Base-by-base conservation (phyloP, 2,888 invertebrate genomes). In the Barypeithes pellucidus region DNA sequence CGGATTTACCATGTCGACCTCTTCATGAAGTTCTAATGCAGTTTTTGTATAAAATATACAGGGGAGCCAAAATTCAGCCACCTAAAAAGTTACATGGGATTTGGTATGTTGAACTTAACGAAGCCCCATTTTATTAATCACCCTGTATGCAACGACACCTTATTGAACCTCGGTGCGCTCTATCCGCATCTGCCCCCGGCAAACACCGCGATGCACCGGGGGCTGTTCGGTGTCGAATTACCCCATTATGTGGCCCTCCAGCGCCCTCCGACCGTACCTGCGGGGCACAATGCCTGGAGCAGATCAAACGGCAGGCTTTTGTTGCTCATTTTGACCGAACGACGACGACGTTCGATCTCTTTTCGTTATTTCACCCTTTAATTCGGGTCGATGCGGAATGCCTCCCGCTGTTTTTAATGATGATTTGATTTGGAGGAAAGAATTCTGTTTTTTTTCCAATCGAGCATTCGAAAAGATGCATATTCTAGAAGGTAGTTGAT, bases 211-310 rank as follows among this genome's bases (percentile, higher is more conserved):
- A 43, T 68, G 67, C 67, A 68, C 43, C 67, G 60, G 60, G 60
- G 41, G n/a, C 43, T 39, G 67, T 68, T 50, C 36, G 36, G 29
- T 68, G 43, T 68, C 67, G 47, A 68, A 60, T 68, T 68, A 68
- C 67, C 20, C 67, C 67, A 68, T 68, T 68, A 68, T 68, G 67
- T 60, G 67, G 50, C 67, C 60, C 60, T 67, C 47, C 29, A 68
- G 29, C 50, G 16, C 52, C 67, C 67, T 50, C 60, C 36, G 39
- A 14, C 60, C 36, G 14, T 60, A 68, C 50, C 24, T 29, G 41
- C 54, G 39, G 59, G 47, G 67, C 60, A 59, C 65, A 66, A 54
- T 52, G 54, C 39, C 33, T 36, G 22, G 52, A 59, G 59, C 59
- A 59, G 39, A 59, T 59, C 39, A 39, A 59, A 59, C 43, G 14